Percentiles rank a stretch among this genome's conserved stretches.
Conservation (phyloP, 1,140 invertebrate genomes). For the Pseudomyrmex cubaensis region DNA sequence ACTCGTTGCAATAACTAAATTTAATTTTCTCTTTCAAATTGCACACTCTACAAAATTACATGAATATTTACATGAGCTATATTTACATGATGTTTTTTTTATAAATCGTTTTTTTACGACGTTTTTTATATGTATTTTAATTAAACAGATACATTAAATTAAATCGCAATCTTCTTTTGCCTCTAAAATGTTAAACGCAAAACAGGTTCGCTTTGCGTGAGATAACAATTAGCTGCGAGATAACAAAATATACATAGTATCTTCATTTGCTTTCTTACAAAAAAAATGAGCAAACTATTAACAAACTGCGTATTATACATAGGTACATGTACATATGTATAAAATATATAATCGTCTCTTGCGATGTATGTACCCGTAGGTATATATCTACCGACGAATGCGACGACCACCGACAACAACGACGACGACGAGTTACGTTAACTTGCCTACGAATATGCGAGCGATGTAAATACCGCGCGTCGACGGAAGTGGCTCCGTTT, state of each 20-base stretch:
- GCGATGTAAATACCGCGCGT: slow-evolving; percentile 67
- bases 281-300: background rate
- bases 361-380: background rate
- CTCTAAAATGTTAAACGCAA: too few species aligned
- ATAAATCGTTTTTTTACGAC: too few species aligned
- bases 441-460: slow-evolving; percentile 55
- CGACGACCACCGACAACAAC: background rate
- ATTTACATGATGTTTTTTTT: too few species aligned
- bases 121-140: too few species aligned
- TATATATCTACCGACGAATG: background rate
- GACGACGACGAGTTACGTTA: slow-evolving; percentile 33
- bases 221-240: too few species aligned
- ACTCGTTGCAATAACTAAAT: background rate
- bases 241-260: too few species aligned
- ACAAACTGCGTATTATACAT: background rate
- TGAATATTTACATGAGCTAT: too few species aligned
- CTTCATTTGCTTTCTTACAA: background rate
- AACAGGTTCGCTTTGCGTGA: too few species aligned
- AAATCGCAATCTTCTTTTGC: too few species aligned
- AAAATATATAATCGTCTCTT: slow-evolving; percentile 9
- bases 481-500: slow-evolving; percentile 60
- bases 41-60: too few species aligned
- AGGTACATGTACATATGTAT: background rate
- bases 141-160: too few species aligned
- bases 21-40: slow-evolving; percentile 8